Conservation (phyloP, 2,113 vertebrate genomes). For the Pavo muticus region DNA sequence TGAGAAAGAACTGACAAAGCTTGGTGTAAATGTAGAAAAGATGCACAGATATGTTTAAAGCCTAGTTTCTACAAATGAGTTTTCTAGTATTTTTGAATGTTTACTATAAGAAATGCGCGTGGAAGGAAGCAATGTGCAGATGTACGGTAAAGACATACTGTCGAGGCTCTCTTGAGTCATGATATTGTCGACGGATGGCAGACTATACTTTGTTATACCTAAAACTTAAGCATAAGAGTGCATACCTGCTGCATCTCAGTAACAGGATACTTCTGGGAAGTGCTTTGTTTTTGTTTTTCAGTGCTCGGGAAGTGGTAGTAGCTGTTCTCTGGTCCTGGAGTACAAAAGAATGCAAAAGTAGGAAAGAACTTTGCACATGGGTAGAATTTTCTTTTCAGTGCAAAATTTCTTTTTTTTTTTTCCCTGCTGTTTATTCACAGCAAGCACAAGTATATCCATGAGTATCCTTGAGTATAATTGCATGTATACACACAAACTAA, state of each 20-base stretch:
- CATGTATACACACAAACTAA: neutral
- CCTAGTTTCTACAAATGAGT: neutral
- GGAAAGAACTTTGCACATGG: neutral
- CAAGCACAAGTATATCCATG: neutral
- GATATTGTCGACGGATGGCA: neutral
- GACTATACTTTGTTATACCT: neutral
- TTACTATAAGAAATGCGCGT: neutral
- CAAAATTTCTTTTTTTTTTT: neutral
- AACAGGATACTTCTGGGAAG: neutral
- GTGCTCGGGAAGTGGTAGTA: neutral
- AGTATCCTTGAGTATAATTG: neutral
- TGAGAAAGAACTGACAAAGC: neutral
- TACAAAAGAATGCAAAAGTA: neutral
- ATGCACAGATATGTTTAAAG: neutral
- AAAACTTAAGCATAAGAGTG: neutral
- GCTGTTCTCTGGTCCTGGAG: neutral
- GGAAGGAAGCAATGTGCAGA: neutral
- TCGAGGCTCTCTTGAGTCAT: neutral
- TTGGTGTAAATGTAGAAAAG: neutral
- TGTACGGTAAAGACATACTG: neutral
- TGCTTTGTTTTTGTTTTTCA: neutral
- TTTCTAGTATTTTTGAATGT: neutral
- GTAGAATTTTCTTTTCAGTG: neutral
- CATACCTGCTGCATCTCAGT: neutral
- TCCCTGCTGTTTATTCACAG: neutral